Evolutionary conservation across 2,113 vertebrate species (phyloP), one percentile per base, ranked within the genome.

Genomic region (Rattus rattus): DNA sequence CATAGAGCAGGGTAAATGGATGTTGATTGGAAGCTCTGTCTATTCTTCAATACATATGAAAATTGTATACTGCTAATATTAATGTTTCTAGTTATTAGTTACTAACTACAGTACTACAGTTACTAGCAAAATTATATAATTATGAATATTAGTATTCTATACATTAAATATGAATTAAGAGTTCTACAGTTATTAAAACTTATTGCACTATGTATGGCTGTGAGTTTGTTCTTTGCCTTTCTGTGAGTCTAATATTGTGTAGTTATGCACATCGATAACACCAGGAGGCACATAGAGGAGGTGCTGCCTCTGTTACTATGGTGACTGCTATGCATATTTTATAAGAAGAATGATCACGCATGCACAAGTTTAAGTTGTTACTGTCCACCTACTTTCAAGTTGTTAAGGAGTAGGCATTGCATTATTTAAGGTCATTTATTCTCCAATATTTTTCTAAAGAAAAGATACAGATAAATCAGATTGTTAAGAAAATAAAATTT

Each of bases 31-130:
- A 90, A 85, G 36, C 16, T 70, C 79, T 47, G 43, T 52, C 73
- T 84, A 72, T 86, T 65, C 70, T 77, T 56, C 80, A 89, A 91
- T 91, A 94, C 80, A 96, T 52, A 95, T 96, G 97, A 70, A 97
- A 97, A 97, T 98, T 69, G 19, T 7, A 7, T 69, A 73, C 2
- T 13, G 94, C 96, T 86, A 96, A 92, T 88, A 94, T 96, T 92
- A 92, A 96, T 96, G 88, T 73, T 94, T 96, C 76, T 86, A 47
- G 24, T 47, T 49, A 61, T 52, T 33, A 59, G 30, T 36, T 76
- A 63, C 56, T 33, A 69, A 17, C n/a, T 49, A 61, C 47, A 90
- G 92, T 43, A 43, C 43, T 43, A 43, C 43, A 43, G 43, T 43
- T 43, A 43, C 43, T 43, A 43, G 24, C 26, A 92, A 80, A 24